Evolutionary conservation across 2,888 invertebrate species (phyloP).

Genomic region (Penaeus monodon): DNA sequence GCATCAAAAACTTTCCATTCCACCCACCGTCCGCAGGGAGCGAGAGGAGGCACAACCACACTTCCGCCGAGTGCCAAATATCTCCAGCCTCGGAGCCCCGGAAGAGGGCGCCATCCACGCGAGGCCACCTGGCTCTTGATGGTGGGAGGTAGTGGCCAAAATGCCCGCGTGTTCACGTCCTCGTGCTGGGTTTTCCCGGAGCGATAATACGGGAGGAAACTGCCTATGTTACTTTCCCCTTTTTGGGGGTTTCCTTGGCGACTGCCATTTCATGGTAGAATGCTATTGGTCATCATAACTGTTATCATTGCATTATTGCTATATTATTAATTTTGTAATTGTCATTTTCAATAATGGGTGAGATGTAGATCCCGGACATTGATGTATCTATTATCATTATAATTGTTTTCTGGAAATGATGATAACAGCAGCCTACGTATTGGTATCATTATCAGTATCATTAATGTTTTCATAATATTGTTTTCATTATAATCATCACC

Average conservation of each 20-base stretch:
- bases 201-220: constrained; percentile 34
- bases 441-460: too few species aligned
- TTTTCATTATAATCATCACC: too few species aligned
- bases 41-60: not conserved
- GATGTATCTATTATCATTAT: too few species aligned
- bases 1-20: too few species aligned
- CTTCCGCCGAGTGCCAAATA: not conserved
- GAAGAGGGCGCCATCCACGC: not conserved
- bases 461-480: too few species aligned
- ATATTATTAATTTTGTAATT: too few species aligned
- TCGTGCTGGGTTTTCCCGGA: constrained; percentile 35
- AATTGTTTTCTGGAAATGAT: too few species aligned
- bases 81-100: not conserved
- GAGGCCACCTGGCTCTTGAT: constrained; percentile 3
- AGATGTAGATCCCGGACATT: too few species aligned
- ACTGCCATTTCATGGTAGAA: constrained; percentile 28
- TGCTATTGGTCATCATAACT: too few species aligned
- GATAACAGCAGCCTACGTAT: too few species aligned
- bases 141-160: constrained; percentile 14
- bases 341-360: too few species aligned
- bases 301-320: too few species aligned
- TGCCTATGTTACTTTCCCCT: constrained; percentile 29
- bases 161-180: constrained; percentile 6
- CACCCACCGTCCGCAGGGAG: not conserved
- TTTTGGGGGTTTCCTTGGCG: constrained; percentile 12